A percentile compares a stretch with the other conserved stretches of the same genome.
These are phyloP conservation scores for Toxostoma redivivum DNA, from an alignment of 2,113 vertebrate species.

Conservation along the genomic window DNA sequence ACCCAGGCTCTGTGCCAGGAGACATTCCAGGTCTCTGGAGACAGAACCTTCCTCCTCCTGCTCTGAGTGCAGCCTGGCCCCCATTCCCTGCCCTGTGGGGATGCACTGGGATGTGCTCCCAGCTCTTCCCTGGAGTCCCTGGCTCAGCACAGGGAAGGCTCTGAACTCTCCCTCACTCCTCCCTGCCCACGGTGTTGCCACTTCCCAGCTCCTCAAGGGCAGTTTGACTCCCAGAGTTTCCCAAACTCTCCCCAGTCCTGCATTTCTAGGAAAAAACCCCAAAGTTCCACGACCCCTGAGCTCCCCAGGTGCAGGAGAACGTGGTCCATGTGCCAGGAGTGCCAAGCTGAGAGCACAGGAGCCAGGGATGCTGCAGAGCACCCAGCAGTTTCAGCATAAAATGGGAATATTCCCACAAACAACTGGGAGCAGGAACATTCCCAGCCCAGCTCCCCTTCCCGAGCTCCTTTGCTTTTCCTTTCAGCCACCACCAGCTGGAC, in stretches of 20 bases:
- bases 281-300: background rate
- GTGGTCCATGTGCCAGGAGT: rapidly evolving
- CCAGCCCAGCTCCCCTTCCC: background rate
- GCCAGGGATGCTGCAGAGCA: background rate
- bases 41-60: rapidly evolving
- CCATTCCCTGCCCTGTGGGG: background rate
- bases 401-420: background rate
- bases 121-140: background rate
- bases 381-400: background rate
- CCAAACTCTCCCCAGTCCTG: background rate
- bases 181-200: background rate
- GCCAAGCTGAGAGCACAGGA: background rate
- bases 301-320: background rate
- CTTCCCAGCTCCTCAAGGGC: background rate
- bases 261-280: background rate
- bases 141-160: background rate
- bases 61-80: background rate
- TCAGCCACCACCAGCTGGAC: background rate
- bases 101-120: background rate
- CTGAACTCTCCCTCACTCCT: background rate
- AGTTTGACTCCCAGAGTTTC: background rate
- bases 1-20: background rate
- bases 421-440: background rate
- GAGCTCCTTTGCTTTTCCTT: background rate
- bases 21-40: background rate